Evolutionary conservation across 2,113 vertebrate genomes (phyloP).

Genomic region (Ovibos moschatus): DNA sequence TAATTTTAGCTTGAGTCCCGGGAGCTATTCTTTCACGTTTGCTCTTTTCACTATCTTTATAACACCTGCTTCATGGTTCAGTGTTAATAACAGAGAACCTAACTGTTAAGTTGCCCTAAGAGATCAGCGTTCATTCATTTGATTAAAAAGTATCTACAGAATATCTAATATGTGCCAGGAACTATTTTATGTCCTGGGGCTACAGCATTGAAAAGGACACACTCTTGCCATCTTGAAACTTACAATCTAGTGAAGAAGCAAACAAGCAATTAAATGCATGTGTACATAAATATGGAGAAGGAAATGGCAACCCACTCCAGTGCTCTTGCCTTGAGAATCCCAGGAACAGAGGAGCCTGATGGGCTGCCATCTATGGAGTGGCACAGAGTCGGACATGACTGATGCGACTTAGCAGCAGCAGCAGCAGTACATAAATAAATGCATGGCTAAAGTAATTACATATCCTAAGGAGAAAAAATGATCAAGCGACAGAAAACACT

Average conservation of each 20-base stretch:
- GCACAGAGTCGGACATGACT: accelerated
- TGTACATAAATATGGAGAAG: not conserved
- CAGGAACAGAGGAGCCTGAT: not conserved
- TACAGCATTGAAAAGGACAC: not conserved
- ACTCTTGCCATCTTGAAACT: not conserved
- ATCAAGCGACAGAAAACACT: not conserved
- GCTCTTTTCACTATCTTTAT: not conserved
- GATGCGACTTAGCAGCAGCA: not conserved
- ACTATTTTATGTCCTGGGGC: not conserved
- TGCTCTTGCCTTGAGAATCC: not conserved
- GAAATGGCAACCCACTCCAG: not conserved
- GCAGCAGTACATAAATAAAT: not conserved
- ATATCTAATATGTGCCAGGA: not conserved
- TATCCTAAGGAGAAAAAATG: not conserved
- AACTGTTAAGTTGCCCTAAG: not conserved
- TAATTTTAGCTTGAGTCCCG: not conserved
- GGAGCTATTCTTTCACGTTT: not conserved
- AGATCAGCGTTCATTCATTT: not conserved
- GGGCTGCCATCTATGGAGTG: not conserved
- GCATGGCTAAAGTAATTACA: not conserved
- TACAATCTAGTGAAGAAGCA: not conserved
- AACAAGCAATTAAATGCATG: not conserved
- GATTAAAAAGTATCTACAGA: not conserved
- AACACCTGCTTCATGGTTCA: not conserved
- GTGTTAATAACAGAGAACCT: not conserved